phyloP scores from a whole-genome alignment of 2,888 invertebrate genomes.

The Synergus gifuensis region DNA sequence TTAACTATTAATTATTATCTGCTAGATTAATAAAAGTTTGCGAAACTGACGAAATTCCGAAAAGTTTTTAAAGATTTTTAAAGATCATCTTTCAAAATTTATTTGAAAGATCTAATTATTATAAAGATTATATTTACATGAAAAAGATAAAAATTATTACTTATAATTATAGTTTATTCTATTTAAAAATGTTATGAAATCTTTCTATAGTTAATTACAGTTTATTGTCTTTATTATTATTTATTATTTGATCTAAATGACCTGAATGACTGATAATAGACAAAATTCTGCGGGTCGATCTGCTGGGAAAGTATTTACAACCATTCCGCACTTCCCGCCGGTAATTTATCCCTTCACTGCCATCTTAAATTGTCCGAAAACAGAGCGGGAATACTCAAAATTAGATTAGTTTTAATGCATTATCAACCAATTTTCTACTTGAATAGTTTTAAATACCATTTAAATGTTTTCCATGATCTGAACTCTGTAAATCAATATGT shows the following conservation, averaged over 20 bases:
- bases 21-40: too few relatives aligned
- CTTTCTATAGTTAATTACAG: not conserved
- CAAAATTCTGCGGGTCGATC: not conserved
- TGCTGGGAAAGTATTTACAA: not conserved
- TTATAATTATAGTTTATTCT: too few relatives aligned
- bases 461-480: too few relatives aligned
- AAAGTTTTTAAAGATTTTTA: too few relatives aligned
- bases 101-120: too few relatives aligned
- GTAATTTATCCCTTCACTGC: not conserved
- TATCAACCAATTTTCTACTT: not conserved
- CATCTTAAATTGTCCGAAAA: not conserved
- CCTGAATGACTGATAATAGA: not conserved
- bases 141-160: too few relatives aligned
- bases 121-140: too few relatives aligned
- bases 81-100: too few relatives aligned
- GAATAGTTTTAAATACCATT: not conserved
- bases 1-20: too few relatives aligned
- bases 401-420: not conserved
- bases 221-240: not conserved
- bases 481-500: too few relatives aligned
- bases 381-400: not conserved
- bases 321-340: not conserved
- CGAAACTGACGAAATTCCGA: too few relatives aligned
- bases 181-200: not conserved
- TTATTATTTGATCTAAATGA: not conserved